Evolutionary conservation across 2,888 invertebrate genomes (phyloP).

Genomic region (Aspidapion aeneum): DNA sequence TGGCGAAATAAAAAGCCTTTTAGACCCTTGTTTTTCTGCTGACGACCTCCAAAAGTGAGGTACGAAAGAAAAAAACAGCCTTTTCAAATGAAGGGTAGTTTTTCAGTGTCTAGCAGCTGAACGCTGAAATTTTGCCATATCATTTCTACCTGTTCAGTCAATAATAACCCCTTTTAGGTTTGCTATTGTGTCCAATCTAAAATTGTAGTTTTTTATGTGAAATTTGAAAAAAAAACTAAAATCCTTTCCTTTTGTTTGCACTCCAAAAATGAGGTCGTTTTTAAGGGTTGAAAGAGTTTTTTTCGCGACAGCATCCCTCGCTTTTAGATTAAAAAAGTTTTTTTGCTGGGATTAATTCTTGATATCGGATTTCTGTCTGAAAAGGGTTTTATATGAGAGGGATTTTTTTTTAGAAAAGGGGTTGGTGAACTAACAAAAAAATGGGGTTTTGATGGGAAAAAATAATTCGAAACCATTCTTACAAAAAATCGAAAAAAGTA

Average conservation of each 20-base stretch:
- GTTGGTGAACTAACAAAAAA: too few species aligned
- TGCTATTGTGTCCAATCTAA: not conserved
- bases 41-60: slow-evolving; percentile 17
- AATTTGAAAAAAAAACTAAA: slow-evolving; percentile 21
- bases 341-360: not conserved
- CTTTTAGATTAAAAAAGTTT: not conserved
- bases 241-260: slow-evolving; percentile 7
- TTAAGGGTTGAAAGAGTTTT: not conserved
- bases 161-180: slow-evolving; percentile 18
- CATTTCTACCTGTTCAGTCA: slow-evolving; percentile 29
- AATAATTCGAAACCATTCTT: not conserved
- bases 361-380: not conserved
- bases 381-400: slow-evolving; percentile 11
- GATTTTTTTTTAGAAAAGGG: slow-evolving; percentile 12
- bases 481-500: not conserved
- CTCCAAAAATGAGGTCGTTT: not conserved
- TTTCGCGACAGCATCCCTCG: not conserved
- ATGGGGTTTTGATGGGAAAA: not conserved
- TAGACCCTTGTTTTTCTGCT: slow-evolving; percentile 7
- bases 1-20: not conserved
- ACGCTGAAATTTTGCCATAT: slow-evolving; percentile 32
- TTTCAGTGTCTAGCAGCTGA: slow-evolving; percentile 31
- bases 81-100: slow-evolving; percentile 28
- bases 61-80: slow-evolving; percentile 19
- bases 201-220: slow-evolving; percentile 25